phyloP scores from a whole-genome alignment of 2,797 vertebrate genomes.

The Hypotaenidia philippensis region DNA sequence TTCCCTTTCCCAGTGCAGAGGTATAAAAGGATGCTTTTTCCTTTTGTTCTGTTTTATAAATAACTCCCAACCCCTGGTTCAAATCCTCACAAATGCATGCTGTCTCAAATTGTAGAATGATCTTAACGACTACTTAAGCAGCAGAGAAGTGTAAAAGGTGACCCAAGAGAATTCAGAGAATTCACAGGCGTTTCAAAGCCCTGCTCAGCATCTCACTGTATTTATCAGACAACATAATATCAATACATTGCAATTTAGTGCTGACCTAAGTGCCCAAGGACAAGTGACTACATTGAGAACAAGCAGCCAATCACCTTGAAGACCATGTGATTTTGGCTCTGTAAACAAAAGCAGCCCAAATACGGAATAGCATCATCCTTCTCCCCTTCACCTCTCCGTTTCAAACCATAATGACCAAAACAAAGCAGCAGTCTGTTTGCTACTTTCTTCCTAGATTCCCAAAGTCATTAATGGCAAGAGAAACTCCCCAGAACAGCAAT shows the following conservation, averaged over 20 bases:
- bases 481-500: background rate
- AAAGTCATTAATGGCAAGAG: background rate
- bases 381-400: background rate
- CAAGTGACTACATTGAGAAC: background rate
- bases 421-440: background rate
- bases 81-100: background rate
- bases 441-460: background rate
- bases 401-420: background rate
- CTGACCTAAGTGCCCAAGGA: background rate
- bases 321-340: background rate
- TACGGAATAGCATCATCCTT: background rate
- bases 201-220: background rate
- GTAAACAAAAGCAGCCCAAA: background rate
- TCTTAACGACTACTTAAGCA: background rate
- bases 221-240: conserved; percentile 5
- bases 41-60: background rate
- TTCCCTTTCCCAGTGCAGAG: background rate
- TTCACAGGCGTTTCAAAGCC: background rate
- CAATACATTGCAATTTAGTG: background rate
- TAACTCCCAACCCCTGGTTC: background rate
- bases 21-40: background rate
- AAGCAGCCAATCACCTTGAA: background rate
- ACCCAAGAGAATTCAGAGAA: background rate
- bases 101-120: background rate
- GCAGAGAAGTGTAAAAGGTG: background rate